Base-by-base conservation (phyloP, 2,888 invertebrate species). In the Apotomis capreana region DNA sequence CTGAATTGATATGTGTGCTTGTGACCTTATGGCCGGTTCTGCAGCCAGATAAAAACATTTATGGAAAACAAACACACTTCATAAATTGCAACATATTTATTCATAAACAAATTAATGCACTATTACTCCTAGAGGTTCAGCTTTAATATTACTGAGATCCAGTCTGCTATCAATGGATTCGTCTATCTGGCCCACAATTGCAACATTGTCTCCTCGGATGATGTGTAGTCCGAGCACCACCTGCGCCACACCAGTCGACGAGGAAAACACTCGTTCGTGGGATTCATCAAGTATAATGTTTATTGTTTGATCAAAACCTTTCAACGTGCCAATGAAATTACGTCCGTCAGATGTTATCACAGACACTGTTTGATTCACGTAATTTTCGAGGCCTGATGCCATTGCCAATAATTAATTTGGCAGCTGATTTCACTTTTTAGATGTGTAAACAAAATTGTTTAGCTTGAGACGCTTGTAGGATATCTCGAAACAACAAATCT, bases 241-340 rank as follows among this genome's bases (percentile, higher is more conserved):
- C 80, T 93, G 93, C 55, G 92, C 92, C 51, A 99, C 97, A 46
- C 99, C 99, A 78, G 97, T 95, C 0, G 96, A 95, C 9, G 97
- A 96, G 63, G 98, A 99, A 90, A 98, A 99, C n/a, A 99, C 99
- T 81, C 99, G 94, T 89, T 99, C 99, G 85, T 99, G 99, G 51
- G 99, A 98, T 89, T 99, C 99, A 85, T 99, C 99, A 76, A 99
- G 93, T 81, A 99, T 99, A 77, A 99, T 94, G 87, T 99, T 99
- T 78, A 99, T 98, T n/a, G 99, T 98, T 91, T 99, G 99, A 91
- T 99, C 99, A 90, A 99, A 99, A 46, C 99, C 99, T 89, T 99
- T 99, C 75, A 99, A 89, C 0, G 98, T 98, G 60, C 99, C 99
- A 80, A 99, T 97, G 86, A 99, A 99, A 88, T 98, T 98, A 78